Percentiles rank a stretch among this genome's conserved stretches.
phyloP scores from a whole-genome alignment of 2,113 vertebrate species.

The Xiphias gladius region DNA sequence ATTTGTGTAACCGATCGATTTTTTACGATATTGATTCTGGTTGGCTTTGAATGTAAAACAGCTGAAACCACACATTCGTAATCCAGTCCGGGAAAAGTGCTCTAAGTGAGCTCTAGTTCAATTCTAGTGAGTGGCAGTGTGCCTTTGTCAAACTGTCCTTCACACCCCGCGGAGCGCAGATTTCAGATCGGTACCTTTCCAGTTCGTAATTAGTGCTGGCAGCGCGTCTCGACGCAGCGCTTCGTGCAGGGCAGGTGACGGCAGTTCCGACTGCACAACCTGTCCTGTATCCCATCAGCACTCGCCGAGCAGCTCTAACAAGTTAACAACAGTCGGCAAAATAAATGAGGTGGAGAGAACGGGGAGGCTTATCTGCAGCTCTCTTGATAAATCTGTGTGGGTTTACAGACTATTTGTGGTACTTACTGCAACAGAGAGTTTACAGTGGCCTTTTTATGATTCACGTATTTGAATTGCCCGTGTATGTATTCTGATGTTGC shows the following conservation, averaged over 20 bases:
- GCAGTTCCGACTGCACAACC: constrained; percentile 31
- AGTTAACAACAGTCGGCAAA: constrained; percentile 27
- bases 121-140: constrained; percentile 3
- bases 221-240: constrained; percentile 13
- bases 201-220: constrained; percentile 49
- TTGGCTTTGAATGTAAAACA: constrained; percentile 27
- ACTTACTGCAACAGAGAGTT: neutral
- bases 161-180: constrained; percentile 21
- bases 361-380: neutral
- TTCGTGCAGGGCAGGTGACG: constrained; percentile 46
- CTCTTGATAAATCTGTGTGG: neutral
- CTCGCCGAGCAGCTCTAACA: constrained; percentile 20
- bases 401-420: neutral
- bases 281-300: constrained; percentile 1
- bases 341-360: neutral
- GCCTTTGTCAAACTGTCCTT: constrained; percentile 9
- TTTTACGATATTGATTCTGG: constrained; percentile 40
- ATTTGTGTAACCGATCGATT: neutral
- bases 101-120: constrained; percentile 16
- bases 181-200: constrained; percentile 44
- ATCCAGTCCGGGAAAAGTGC: constrained; percentile 15
- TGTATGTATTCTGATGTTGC: neutral
- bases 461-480: neutral
- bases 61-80: constrained; percentile 9
- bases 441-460: neutral